Base-by-base conservation (phyloP, 1,140 invertebrate genomes). In the Homarus americanus region DNA sequence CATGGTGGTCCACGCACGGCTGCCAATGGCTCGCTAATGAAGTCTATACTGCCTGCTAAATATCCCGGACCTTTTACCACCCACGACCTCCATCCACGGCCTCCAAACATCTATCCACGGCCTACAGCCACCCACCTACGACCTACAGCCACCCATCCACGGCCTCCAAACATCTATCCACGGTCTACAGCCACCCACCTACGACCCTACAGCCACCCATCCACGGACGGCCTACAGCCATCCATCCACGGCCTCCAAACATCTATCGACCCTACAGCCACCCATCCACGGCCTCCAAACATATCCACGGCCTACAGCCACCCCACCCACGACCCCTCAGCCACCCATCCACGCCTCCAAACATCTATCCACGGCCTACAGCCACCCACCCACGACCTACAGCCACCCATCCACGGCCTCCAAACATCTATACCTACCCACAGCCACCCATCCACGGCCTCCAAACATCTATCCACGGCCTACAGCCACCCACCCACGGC, bases 11-110 rank as follows among this genome's bases (percentile, higher is more conserved):
- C 72, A 73, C 83, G 44, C 69, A 86, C 72, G 83, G 69, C 83
- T 86, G 32, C 83, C 83, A 86, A 86, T 76, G 72, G 72, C 40
- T 40, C 72, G 69, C 72, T 86, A 86, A 86, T 86, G 83, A 86
- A 75, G 83, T 49, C 83, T 76, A n/a, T n/a, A 75, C 72, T 86
- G 83, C 83, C 83, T 58, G 83, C 83, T 86, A 86, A 86, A 86
- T 69, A 36, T 34, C 41, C 38, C 15, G 83, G 72, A 72, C 38
- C 38, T 86, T 76, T 76, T 76, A 86, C 72, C 83, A 86, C 83
- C 44, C 72, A 76, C 44, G 72, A 40, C 38, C n/a, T 5, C 82
- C 40, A 53, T 69, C 79, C 41, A 12, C 44, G 4, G 10, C 53
- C 9, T 2, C 44, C 12, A 49, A 49, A 5, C 44, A 49, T 7